phyloP scores from a whole-genome alignment of 2,113 vertebrate genomes.

The Clarias gariepinus region DNA sequence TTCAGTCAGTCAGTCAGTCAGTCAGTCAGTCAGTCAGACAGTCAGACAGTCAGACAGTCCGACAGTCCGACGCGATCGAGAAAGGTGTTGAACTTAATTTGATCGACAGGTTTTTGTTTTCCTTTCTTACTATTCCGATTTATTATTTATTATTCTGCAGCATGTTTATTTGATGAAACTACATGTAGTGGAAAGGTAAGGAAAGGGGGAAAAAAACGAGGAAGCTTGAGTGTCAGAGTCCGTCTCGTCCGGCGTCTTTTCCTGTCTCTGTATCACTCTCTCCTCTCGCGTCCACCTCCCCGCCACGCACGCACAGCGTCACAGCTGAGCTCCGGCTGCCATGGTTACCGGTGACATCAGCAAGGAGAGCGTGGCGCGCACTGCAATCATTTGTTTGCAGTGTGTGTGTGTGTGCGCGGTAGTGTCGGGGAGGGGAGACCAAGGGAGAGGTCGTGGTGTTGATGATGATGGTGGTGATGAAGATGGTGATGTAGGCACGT shows the following conservation, averaged over 20 bases:
- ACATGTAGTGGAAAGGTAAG: not conserved
- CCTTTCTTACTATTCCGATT: not conserved
- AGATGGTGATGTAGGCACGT: slow-evolving; percentile 54
- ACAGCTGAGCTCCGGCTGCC: slow-evolving; percentile 67
- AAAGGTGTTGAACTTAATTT: not conserved
- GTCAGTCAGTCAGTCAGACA: no score
- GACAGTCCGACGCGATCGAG: not conserved
- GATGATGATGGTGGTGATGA: no score
- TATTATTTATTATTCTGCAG: not conserved
- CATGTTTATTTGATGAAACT: not conserved
- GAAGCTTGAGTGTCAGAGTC: not conserved
- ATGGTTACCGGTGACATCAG: slow-evolving; percentile 78
- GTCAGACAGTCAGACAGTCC: no score
- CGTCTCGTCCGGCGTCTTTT: not conserved
- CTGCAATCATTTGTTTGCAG: slow-evolving; percentile 66
- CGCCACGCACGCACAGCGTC: slow-evolving; percentile 53
- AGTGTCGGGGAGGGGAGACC: slow-evolving; percentile 20
- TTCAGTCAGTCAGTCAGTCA: no score
- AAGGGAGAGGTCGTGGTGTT: slow-evolving; percentile 43
- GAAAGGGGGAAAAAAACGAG: not conserved
- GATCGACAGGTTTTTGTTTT: not conserved
- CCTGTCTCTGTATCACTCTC: not conserved
- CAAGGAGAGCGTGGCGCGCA: slow-evolving; percentile 58
- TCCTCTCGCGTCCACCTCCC: not conserved
- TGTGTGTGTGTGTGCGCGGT: slow-evolving; percentile 31